Conservation (phyloP, 1,140 invertebrate genomes). For the Sminthurinus signatus region DNA sequence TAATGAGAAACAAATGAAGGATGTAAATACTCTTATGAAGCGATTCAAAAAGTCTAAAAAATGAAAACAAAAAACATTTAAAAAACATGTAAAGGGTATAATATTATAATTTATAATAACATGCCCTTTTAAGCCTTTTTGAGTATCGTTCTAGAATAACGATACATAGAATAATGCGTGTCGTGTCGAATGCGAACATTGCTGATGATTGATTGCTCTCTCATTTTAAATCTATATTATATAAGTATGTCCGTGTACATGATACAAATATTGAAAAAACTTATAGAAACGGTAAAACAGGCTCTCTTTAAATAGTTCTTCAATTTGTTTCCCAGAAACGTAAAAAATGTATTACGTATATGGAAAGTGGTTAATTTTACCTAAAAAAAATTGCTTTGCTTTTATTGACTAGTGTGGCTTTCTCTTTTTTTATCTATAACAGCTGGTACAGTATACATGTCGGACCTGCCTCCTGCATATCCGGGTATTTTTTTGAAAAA, state of each 20-base stretch:
- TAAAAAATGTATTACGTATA: too few relatives aligned
- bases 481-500: too few relatives aligned
- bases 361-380: too few relatives aligned
- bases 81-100: neutral
- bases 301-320: too few relatives aligned
- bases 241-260: neutral
- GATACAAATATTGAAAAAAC: neutral
- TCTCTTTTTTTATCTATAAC: constrained; percentile 46
- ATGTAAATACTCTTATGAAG: neutral
- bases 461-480: constrained; percentile 83
- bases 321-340: too few relatives aligned
- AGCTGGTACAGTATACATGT: constrained; percentile 83
- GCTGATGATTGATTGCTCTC: too few relatives aligned
- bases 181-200: too few relatives aligned
- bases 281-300: too few relatives aligned
- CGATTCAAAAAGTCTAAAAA: neutral
- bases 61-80: neutral
- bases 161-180: too few relatives aligned
- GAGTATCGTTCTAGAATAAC: too few relatives aligned
- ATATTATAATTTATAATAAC: neutral
- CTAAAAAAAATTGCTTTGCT: too few relatives aligned
- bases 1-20: neutral
- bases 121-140: neutral
- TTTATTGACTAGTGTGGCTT: constrained; percentile 3
- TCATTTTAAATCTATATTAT: too few relatives aligned